Evolutionary conservation across 2,797 vertebrate species (phyloP), one percentile per base, ranked within the genome.

Genomic region (Tauraco hartlaubi): DNA sequence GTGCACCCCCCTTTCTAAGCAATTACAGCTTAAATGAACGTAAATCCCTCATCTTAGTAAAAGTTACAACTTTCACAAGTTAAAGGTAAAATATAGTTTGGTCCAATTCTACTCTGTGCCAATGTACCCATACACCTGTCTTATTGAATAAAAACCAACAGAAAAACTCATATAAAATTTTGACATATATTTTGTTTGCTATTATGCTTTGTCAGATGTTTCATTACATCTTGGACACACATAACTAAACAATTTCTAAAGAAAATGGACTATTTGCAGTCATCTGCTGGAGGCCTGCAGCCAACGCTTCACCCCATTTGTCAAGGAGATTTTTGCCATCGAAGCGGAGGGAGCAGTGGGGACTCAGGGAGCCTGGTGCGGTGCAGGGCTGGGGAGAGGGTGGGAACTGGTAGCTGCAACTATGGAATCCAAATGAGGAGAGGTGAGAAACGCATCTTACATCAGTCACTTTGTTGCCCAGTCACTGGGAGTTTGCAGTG

Each of bases 231-330:
- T 81, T 85, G 58, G 52, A 68, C 31, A 43, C 41, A 74, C 35
- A 7, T 51, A 89, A 63, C 48, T 92, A 76, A 94, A 67, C 62
- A 61, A 74, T 94, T 92, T 91, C 76, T 85, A 39, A 85, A 73
- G 81, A 58, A 92, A 84, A 79, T 54, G 31, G 35, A 19, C 39
- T 74, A 71, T 88, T 85, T 90, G 12, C 35, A 58, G 62, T 85
- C 56, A 17, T 71, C 41, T 63, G 54, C 79, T 78, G 31, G 62
- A 59, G 49, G 18, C 33, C 79, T 84, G 58, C 37, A 82, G 58
- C 81, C 37, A 73, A 4, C 35, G 9, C 37, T 85, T 75, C 31
- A 25, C 5, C 4, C 35, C 46, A 39, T 55, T 88, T 86, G 13
- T 73, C 67, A 44, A 29, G 67, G 67, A 59, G 37, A 7, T 39